A percentile compares a stretch with the other conserved stretches of the same genome.
phyloP scores from a whole-genome alignment of 2,888 invertebrate species.

The Hydraecia micacea region DNA sequence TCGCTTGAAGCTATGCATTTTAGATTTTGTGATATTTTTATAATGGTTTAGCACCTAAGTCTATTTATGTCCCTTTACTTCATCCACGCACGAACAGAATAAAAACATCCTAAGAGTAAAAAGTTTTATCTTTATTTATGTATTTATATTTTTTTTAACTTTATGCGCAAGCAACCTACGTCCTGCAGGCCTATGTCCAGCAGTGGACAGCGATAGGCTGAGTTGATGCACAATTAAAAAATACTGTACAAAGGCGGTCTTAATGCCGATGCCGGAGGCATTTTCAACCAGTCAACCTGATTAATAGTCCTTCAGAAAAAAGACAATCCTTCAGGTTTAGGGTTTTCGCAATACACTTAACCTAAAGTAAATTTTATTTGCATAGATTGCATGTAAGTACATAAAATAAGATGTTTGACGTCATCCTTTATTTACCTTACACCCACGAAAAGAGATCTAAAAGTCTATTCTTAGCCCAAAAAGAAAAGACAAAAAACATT shows the following conservation, averaged over 20 bases:
- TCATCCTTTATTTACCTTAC: conserved; percentile 7
- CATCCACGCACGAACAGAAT: neutral
- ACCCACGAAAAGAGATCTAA: conserved; percentile 4
- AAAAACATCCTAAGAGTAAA: neutral
- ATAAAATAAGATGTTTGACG: too few relatives aligned
- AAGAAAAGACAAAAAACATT: conserved; percentile 13
- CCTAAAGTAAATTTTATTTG: too few relatives aligned
- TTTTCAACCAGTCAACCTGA: neutral
- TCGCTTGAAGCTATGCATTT: conserved; percentile 40
- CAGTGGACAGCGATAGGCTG: too few relatives aligned
- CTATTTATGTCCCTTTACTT: neutral
- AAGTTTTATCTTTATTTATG: neutral
- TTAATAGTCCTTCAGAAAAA: neutral
- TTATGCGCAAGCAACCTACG: neutral
- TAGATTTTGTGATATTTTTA: conserved; percentile 23
- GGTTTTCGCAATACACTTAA: conserved; percentile 9
- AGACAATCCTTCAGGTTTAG: neutral
- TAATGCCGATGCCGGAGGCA: neutral
- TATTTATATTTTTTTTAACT: neutral
- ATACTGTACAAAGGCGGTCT: neutral
- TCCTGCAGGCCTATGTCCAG: too few relatives aligned
- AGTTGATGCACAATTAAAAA: neutral
- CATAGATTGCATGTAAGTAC: too few relatives aligned
- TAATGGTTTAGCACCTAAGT: conserved; percentile 10
- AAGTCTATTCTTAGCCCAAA: conserved; percentile 24